phyloP scores from a whole-genome alignment of 1,140 invertebrate genomes.

The Lepidurus packardi region DNA sequence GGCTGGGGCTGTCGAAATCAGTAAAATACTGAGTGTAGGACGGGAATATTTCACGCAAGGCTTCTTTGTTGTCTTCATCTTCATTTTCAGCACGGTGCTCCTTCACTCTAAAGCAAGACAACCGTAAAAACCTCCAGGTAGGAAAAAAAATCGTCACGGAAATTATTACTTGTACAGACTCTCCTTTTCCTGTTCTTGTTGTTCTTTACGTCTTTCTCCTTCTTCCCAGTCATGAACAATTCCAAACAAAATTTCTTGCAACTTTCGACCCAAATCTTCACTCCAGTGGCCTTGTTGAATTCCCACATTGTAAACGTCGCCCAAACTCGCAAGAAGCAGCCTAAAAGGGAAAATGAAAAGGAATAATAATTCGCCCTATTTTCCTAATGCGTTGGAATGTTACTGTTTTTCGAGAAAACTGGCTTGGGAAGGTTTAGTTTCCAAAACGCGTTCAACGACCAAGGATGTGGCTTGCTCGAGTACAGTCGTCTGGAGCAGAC shows the following conservation, averaged over 20 bases:
- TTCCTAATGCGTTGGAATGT: neutral
- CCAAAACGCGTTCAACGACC: neutral
- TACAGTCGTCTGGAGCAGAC: neutral
- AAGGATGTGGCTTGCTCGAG: neutral
- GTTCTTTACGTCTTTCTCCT: slow-evolving; percentile 61
- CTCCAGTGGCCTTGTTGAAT: neutral
- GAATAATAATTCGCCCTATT: neutral
- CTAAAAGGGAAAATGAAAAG: neutral
- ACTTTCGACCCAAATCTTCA: neutral
- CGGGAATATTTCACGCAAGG: slow-evolving; percentile 32
- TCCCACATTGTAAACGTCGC: neutral
- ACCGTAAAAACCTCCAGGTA: too few species aligned
- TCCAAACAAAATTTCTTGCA: slow-evolving; percentile 7
- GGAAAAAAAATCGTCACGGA: slow-evolving; percentile 37
- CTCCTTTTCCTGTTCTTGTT: slow-evolving; percentile 65
- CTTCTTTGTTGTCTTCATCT: slow-evolving; percentile 23
- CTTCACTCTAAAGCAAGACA: slow-evolving; percentile 2
- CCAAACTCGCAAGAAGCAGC: neutral
- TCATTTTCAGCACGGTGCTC: slow-evolving; percentile 23
- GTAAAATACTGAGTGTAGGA: slow-evolving; percentile 31
- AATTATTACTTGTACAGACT: slow-evolving; percentile 63
- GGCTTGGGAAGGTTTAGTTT: neutral
- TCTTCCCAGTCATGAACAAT: slow-evolving; percentile 40
- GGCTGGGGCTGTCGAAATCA: neutral
- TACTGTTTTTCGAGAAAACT: neutral